Base-by-base conservation (phyloP, 1,140 invertebrate species). In the Cylas formicarius region DNA sequence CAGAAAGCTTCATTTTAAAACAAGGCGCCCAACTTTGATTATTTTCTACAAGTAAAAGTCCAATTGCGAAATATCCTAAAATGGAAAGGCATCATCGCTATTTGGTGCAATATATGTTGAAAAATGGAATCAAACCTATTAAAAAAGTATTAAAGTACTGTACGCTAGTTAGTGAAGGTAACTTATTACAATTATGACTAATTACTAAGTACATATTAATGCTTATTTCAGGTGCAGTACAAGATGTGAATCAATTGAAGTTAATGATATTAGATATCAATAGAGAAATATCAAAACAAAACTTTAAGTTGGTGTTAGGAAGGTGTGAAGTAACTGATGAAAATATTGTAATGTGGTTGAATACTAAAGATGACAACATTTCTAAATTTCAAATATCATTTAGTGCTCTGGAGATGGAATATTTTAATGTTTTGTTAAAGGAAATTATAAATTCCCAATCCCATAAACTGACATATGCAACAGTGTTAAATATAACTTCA, bases 371-470 rank as follows among this genome's bases (percentile, higher is more conserved):
- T 42, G 58, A 61, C 46, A 32, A 55, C 11, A 41, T 59, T 17
- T 48, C 53, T 20, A 53, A 51, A 32, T 28, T 48, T 7, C 55
- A 57, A 16, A 45, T 32, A 14, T 45, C 42, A 5, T 61, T 45
- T 47, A 50, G 44, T 13, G 14, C 48, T 5, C 22, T 53, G 16
- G 57, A 61, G 39, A 32, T 59, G 18, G 55, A 61, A 40, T 61
- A 59, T 49, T 61, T 61, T 40, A 48, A 61, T 27, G 44, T 33
- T 9, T 44, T 61, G 23, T 8, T 61, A n/a, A 44, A 57, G 14
- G 53, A 57, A 50, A 55, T 61, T 45, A 13, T 59, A 2, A 37
- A 23, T 22, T 44, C 46, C 2, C 50, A 55, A 3, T 31, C 54
- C 6, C 34, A 52, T 14, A 40, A 38, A 14, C 9, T 58, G 7